These are phyloP conservation scores for Oenanthe oenanthe DNA, from an alignment of 2,113 vertebrate genomes.

Conservation along the genomic window DNA sequence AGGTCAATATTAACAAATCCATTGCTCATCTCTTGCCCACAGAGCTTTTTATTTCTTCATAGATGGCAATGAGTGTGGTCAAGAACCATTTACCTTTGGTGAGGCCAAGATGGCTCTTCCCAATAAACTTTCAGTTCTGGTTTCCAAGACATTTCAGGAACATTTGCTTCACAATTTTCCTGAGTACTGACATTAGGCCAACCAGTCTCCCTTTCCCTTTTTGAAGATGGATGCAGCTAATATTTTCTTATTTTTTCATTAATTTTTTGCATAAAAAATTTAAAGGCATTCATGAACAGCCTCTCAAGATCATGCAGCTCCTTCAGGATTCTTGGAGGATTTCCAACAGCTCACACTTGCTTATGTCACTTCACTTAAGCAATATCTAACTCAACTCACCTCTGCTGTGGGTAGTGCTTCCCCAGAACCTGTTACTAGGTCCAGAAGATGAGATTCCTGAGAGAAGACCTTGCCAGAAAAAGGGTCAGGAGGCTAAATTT, in stretches of 20 bases:
- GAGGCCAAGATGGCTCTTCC: background rate
- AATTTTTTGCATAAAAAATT: background rate
- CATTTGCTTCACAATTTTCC: background rate
- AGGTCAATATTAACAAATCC: background rate
- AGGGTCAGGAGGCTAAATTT: background rate
- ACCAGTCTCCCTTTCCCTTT: background rate
- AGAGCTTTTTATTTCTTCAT: background rate
- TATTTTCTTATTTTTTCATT: background rate
- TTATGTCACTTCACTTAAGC: background rate
- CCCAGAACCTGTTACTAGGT: background rate
- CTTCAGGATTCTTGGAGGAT: background rate
- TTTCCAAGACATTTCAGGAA: background rate
- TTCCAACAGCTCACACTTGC: background rate
- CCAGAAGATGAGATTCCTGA: background rate
- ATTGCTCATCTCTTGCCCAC: background rate
- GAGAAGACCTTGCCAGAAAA: background rate
- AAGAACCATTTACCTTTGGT: background rate
- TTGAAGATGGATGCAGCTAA: fast-evolving
- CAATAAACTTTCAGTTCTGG: background rate
- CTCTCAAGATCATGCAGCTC: background rate
- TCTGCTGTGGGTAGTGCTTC: background rate
- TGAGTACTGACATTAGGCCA: background rate
- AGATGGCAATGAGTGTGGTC: background rate
- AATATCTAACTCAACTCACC: background rate
- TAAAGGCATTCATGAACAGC: background rate